These are phyloP conservation scores for Scaptomyza reducta DNA, from an alignment of 2,888 invertebrate genomes.

Conservation along the genomic window DNA sequence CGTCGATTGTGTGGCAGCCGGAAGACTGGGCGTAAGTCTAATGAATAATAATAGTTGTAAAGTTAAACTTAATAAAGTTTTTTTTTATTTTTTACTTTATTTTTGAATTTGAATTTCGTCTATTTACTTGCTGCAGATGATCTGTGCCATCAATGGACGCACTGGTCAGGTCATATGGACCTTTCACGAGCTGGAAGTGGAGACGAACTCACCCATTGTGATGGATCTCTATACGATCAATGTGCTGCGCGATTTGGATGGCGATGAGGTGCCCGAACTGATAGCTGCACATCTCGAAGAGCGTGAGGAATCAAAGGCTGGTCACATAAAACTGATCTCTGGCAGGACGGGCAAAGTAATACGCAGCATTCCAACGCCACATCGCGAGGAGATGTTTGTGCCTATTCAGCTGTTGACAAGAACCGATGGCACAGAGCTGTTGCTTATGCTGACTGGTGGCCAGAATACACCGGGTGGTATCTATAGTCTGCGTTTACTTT, in stretches of 20 bases:
- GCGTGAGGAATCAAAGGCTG: conserved; percentile 85
- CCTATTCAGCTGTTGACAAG: conserved; percentile 88
- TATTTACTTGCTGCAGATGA: conserved; percentile 83
- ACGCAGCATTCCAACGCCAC: conserved; percentile 87
- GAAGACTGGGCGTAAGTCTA: conserved; percentile 88
- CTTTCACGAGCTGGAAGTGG: conserved; percentile 81
- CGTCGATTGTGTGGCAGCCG: conserved; percentile 90
- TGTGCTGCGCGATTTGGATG: conserved; percentile 88
- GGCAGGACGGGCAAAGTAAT: conserved; percentile 89
- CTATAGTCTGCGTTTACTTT: conserved; percentile 87
- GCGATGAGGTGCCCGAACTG: conserved; percentile 89
- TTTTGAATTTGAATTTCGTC: too few species aligned
- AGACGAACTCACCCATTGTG: conserved; percentile 84
- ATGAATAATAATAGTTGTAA: not conserved
- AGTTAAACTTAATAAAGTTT: too few species aligned
- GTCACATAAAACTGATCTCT: conserved; percentile 89
- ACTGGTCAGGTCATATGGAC: conserved; percentile 89
- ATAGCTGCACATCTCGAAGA: conserved; percentile 88
- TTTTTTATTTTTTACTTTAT: too few species aligned
- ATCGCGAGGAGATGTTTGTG: conserved; percentile 88
- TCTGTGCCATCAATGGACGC: conserved; percentile 88
- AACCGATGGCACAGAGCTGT: conserved; percentile 87
- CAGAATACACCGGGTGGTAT: conserved; percentile 90
- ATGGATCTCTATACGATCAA: conserved; percentile 89
- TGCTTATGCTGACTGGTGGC: conserved; percentile 90